A percentile compares a stretch with the other conserved stretches of the same genome.
Conservation (phyloP, 2,113 vertebrate species). For the Cynocephalus volans region DNA sequence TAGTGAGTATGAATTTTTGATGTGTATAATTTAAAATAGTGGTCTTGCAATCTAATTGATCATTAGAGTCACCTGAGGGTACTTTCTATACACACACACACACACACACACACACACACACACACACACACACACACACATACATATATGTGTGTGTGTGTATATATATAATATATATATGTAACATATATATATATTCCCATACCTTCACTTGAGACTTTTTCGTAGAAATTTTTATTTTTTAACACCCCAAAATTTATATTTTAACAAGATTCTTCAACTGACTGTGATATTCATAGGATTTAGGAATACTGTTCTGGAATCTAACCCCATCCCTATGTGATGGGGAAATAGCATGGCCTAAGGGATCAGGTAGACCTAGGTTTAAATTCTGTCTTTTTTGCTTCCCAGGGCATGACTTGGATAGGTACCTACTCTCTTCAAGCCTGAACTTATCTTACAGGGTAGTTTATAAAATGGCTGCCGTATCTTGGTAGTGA, state of each 20-base stretch:
- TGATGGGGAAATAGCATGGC: not conserved
- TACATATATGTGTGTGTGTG: no score
- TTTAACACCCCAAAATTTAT: not conserved
- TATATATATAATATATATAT: no score
- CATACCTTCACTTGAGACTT: not conserved
- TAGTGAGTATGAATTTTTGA: not conserved
- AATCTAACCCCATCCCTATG: not conserved
- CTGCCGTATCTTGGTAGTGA: not conserved
- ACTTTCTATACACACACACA: no score
- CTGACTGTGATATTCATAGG: not conserved
- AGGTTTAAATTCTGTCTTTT: not conserved
- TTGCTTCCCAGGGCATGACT: not conserved
- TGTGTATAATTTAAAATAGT: conserved; percentile 8
- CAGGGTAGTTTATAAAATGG: not conserved
- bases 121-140: no score
- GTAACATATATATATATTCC: not conserved
- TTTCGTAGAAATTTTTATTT: no score
- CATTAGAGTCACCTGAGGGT: not conserved
- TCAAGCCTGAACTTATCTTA: not conserved
- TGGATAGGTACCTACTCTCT: not conserved
- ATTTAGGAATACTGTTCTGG: not conserved
- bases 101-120: no score
- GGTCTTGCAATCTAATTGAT: not conserved
- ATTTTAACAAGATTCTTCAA: not conserved
- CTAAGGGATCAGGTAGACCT: fast-evolving